Base-by-base conservation (phyloP, 2,888 invertebrate genomes). In the Rhyacophila evoluta region DNA sequence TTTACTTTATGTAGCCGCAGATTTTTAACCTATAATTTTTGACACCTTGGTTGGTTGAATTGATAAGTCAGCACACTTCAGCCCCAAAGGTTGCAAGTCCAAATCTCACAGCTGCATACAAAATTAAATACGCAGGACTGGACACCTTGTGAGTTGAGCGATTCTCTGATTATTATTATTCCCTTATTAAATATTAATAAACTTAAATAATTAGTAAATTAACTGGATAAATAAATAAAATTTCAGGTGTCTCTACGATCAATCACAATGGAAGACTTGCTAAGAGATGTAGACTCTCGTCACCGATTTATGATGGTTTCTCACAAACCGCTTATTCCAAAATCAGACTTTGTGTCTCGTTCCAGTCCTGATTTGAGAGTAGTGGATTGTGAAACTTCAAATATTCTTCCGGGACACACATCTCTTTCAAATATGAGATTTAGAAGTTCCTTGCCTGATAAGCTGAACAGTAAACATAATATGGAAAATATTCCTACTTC, bases 191-290 rank as follows among this genome's bases (percentile, higher is more conserved):
- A n/a, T n/a, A n/a, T n/a, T n/a, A n/a, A n/a, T n/a, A n/a, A n/a
- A n/a, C n/a, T n/a, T n/a, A n/a, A n/a, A n/a, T n/a, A n/a, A n/a
- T n/a, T n/a, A n/a, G n/a, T n/a, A n/a, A n/a, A n/a, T n/a, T n/a
- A n/a, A n/a, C n/a, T n/a, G n/a, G n/a, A n/a, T n/a, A n/a, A n/a
- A n/a, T n/a, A n/a, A n/a, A n/a, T n/a, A n/a, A n/a, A n/a, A n/a
- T 76, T 83, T 15, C 83, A 93, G 91, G 93, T 96, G 11, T 94
- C 95, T 0, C 88, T 98, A 5, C 93, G 95, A 83, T 96, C 97
- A 0, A 91, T 98, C 25, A 91, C 95, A 2, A 96, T 98, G 95
- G 97, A 98, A 86, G 98, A 98, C 87, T 90, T 98, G 2, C 91
- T 95, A 5, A 94, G 95, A 84, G 92, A 94, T 1, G 91, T 92